Evolutionary conservation across 2,113 vertebrate genomes (phyloP).

Genomic region (Perca schrenkii): DNA sequence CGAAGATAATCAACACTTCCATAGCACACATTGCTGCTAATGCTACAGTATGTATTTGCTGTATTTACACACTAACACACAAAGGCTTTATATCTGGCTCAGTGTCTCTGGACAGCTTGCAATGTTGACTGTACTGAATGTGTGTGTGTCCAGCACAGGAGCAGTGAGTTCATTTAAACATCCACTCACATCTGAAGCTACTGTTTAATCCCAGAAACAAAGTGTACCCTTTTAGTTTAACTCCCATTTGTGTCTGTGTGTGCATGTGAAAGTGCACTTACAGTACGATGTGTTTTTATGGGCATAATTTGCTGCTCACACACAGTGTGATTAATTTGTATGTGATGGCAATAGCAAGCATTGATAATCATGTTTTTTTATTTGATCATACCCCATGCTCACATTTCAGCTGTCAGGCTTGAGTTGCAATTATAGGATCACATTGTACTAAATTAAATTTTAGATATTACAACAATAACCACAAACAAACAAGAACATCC

Average conservation of each 20-base stretch:
- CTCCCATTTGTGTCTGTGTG: neutral
- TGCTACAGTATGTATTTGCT: neutral
- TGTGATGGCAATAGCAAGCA: neutral
- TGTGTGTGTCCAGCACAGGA: conserved; percentile 1
- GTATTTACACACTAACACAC: neutral
- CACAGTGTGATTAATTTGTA: neutral
- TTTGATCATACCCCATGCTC: neutral
- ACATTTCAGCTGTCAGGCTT: neutral
- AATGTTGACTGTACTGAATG: neutral
- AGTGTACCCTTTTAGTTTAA: neutral
- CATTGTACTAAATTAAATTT: neutral
- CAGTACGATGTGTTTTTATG: neutral
- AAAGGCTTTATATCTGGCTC: neutral
- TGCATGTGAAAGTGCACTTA: neutral
- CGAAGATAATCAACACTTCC: neutral
- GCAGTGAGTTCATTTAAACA: conserved; percentile 2
- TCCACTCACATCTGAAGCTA: neutral
- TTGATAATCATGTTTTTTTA: neutral
- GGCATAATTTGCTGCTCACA: neutral
- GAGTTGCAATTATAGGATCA: neutral
- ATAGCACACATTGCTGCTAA: neutral
- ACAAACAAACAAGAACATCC: conserved; percentile 6
- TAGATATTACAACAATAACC: conserved; percentile 12
- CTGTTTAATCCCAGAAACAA: conserved; percentile 4
- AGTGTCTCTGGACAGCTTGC: neutral